Conservation (phyloP, 2,888 invertebrate species). For the Synanthedon formicaeformis region DNA sequence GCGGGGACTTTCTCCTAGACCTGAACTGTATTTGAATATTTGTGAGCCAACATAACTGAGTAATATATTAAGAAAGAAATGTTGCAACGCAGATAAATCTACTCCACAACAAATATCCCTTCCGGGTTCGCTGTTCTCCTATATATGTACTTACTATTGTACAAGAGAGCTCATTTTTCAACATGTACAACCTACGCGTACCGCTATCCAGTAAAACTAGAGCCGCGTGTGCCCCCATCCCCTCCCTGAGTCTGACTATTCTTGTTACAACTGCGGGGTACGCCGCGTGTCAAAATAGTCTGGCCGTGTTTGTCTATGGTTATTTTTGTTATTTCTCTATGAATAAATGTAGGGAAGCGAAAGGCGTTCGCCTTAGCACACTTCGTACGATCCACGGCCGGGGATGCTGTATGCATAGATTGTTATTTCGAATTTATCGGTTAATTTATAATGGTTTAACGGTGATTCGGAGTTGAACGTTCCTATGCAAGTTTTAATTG, state of each 20-base stretch:
- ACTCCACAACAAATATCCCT: constrained; percentile 54
- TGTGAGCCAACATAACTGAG: no score
- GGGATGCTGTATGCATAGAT: neutral
- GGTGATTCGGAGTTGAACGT: neutral
- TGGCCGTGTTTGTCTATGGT: constrained; percentile 46
- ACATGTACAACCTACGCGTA: constrained; percentile 62
- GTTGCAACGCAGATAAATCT: constrained; percentile 23
- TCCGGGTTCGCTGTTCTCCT: constrained; percentile 57
- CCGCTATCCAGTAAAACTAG: constrained; percentile 24
- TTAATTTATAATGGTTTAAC: constrained; percentile 2
- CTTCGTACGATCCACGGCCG: constrained; percentile 28
- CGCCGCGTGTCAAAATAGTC: constrained; percentile 20
- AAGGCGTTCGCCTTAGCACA: constrained; percentile 69
- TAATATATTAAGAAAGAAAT: neutral
- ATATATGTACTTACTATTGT: constrained; percentile 44
- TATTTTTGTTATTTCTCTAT: constrained; percentile 71
- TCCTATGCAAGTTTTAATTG: neutral
- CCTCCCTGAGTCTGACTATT: constrained; percentile 6
- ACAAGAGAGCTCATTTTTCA: constrained; percentile 61
- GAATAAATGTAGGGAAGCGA: constrained; percentile 66
- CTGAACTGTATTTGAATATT: no score
- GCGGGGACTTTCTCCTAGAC: no score
- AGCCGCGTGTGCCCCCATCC: constrained; percentile 22
- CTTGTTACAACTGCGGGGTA: constrained; percentile 11
- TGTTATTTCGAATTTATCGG: neutral